Conservation (phyloP, 2,888 invertebrate species). For the Microdon myrmicae region DNA sequence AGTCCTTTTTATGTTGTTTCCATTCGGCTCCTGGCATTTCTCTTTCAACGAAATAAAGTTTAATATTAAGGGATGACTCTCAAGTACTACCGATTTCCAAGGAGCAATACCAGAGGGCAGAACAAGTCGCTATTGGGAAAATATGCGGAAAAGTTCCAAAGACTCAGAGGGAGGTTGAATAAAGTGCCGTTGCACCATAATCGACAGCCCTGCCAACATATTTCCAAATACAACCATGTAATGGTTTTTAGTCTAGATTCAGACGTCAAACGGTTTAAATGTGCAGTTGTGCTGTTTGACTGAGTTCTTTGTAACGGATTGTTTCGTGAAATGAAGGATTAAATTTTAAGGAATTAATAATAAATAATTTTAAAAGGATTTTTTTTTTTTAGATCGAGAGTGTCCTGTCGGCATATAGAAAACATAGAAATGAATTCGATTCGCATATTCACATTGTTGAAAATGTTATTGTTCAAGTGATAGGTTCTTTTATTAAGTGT, state of each 20-base stretch:
- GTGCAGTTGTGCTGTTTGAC: conserved; percentile 42
- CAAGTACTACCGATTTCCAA: conserved; percentile 24
- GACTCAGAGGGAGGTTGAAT: conserved; percentile 16
- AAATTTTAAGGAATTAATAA: no score
- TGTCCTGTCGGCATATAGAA: no score
- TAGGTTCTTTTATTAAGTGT: no score
- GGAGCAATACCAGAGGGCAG: conserved; percentile 48
- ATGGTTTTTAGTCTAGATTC: conserved; percentile 63
- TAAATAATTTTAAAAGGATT: no score
- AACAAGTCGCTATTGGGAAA: conserved; percentile 34
- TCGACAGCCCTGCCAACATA: conserved; percentile 32
- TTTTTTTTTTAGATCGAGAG: no score
- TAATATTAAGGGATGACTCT: no score
- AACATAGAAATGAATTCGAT: no score
- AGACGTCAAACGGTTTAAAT: conserved; percentile 60
- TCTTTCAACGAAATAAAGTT: background rate
- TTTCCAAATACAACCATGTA: conserved; percentile 40
- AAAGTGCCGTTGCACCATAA: conserved; percentile 16
- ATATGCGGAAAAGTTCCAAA: conserved; percentile 21
- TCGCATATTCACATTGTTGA: no score
- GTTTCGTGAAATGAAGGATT: background rate
- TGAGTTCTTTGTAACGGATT: background rate
- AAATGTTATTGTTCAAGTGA: no score
- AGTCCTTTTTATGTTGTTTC: background rate
- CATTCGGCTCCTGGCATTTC: background rate